Evolutionary conservation across 2,113 vertebrate species (phyloP).

Genomic region (Corapipo altera): DNA sequence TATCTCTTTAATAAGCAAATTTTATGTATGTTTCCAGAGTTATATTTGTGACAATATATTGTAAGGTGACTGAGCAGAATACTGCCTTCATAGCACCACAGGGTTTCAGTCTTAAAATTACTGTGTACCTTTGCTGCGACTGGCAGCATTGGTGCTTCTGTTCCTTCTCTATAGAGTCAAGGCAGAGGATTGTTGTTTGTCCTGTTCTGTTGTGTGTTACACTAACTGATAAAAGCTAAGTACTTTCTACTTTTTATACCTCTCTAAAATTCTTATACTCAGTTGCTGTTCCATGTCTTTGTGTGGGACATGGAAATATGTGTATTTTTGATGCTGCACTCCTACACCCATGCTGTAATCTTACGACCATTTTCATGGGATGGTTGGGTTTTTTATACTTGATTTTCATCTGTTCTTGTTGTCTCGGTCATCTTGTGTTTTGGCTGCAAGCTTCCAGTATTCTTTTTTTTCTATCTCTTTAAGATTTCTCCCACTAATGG

Average conservation of each 20-base stretch:
- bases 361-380: background rate
- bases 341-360: background rate
- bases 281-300: background rate
- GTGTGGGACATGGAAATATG: background rate
- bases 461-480: background rate
- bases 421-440: background rate
- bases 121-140: background rate
- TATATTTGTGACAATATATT: background rate
- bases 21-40: background rate
- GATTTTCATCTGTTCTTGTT: background rate
- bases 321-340: background rate
- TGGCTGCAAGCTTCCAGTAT: background rate
- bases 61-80: background rate
- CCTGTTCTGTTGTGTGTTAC: background rate
- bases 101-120: background rate
- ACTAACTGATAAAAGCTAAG: background rate
- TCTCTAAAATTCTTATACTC: background rate
- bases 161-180: background rate
- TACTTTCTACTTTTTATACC: background rate
- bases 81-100: background rate
- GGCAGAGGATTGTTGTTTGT: background rate
- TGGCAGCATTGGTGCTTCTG: background rate
- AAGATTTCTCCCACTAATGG: background rate
- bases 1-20: background rate
- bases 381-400: background rate